Evolutionary conservation across 2,888 invertebrate species (phyloP), one percentile per base, ranked within the genome.

Genomic region (Chrysolina oricalcia): DNA sequence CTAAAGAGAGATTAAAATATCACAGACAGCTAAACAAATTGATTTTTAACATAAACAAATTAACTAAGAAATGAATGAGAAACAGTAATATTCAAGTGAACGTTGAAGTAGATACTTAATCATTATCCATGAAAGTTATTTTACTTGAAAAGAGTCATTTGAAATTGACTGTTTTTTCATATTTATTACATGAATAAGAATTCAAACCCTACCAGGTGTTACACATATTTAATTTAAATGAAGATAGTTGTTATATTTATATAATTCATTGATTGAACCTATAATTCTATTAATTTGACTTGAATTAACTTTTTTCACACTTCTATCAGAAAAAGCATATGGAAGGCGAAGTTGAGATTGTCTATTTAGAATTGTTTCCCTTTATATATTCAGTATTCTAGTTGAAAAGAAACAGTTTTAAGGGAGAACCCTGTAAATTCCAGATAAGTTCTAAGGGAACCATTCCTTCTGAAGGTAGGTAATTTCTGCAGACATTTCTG

Each of bases 1-100:
- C 80, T 83, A 82, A 75, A 81, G 76, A 79, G 81, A 86, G 87
- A 87, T 86, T 85, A 68, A 87, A 87, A 87, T 88, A 88, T 88
- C 88, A 88, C 88, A 88, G 88, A 87, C 86, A 83, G 77, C 77
- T 79, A 79, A 80, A 81, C 78, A 79, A 80, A 81, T 77, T 75
- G 78, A 75, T 74, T 66, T 78, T 53, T 40, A 53, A 59, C 35
- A n/a, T 27, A n/a, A 43, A 48, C 40, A 21, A 68, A 53, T 21
- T 53, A 17, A 50, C 50, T 10, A 3, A 48, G 23, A 35, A 50
- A 68, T 72, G 56, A 77, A 65, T 41, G 70, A 75, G 74, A 74
- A 73, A 76, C 69, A 59, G 21, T 73, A 41, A 63, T 65, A 69
- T 50, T 50, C 1, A 53, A 70, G 65, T 43, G 15, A 48, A 74